A percentile compares a stretch with the other conserved stretches of the same genome.
These are phyloP conservation scores for Zelostemma sp. DNA, from an alignment of 1,140 invertebrate genomes.

Conservation along the genomic window DNA sequence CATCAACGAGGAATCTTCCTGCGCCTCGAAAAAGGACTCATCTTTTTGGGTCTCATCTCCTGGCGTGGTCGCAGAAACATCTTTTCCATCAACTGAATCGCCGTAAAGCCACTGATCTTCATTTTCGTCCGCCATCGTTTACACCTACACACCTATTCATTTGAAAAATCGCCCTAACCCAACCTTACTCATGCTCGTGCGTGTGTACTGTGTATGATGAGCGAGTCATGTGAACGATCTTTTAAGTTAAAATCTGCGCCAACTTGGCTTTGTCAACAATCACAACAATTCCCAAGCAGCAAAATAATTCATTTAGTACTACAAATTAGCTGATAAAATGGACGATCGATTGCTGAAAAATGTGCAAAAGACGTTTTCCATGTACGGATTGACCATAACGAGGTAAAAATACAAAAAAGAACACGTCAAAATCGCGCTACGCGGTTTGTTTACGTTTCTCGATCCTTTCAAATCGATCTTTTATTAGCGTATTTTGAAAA, in stretches of 20 bases:
- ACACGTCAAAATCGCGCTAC: slow-evolving; percentile 9
- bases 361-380: slow-evolving; percentile 68
- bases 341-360: slow-evolving; percentile 49
- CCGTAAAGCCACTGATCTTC: slow-evolving; percentile 85
- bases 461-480: neutral
- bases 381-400: slow-evolving; percentile 69
- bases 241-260: no score
- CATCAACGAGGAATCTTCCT: slow-evolving; percentile 55
- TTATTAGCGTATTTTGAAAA: neutral
- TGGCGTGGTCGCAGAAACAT: slow-evolving; percentile 43
- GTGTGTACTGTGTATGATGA: no score
- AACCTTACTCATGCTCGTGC: no score
- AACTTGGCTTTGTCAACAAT: no score
- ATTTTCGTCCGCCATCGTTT: slow-evolving; percentile 80
- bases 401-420: slow-evolving; percentile 57
- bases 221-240: no score
- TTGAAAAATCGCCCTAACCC: no score
- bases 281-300: no score
- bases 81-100: slow-evolving; percentile 69
- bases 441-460: neutral
- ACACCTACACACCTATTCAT: no score
- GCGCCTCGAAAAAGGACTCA: slow-evolving; percentile 41
- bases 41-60: slow-evolving; percentile 55
- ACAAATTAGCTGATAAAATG: slow-evolving; percentile 14
- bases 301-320: no score